Base-by-base conservation (phyloP, 2,888 invertebrate genomes). In the Schrankia costaestrigalis region DNA sequence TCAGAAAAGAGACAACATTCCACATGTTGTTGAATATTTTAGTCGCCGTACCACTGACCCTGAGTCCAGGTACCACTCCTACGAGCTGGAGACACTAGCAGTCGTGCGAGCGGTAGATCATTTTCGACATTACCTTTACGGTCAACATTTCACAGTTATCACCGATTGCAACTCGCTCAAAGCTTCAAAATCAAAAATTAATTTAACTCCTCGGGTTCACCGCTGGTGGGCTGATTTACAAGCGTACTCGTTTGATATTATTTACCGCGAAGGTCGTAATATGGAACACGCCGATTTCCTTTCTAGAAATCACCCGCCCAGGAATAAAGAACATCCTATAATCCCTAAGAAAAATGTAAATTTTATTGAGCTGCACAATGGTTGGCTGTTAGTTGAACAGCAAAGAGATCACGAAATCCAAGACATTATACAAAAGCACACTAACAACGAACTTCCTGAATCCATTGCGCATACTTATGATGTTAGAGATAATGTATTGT, bases 371-470 rank as follows among this genome's bases (percentile, higher is more conserved):
- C 9, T 59, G 0, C 43, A 57, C 8, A 3, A 35, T 0, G 43
- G 37, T 0, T 64, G 63, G 64, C 23, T 68, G 0, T 8, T 28
- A 0, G 62, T 55, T 0, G 65, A 66, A 17, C 66, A 68, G 27
- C 26, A 55, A 13, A 29, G 55, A 0, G 64, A 68, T 14, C 0
- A 2, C 0, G 55, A 60, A 26, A 54, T 58, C 0, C 29, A 33
- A 2, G 35, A 50, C 3, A 6, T 63, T 0, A 38, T 63, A 3
- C 2, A 1, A 0, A 50, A 61, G 18, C 21, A 33, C 1, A 0
- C 15, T 0, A 35, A 27, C 1, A 36, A 36, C 1, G 28, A 28
- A 0, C 21, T 47, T 1, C 32, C 36, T 2, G 31, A 32, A 2
- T 5, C 30, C 0, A 11, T 43, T 4, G 25, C 15, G 3, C 43